Base-by-base conservation (phyloP, 1,140 invertebrate species). In the Scaptomyza graminum region DNA sequence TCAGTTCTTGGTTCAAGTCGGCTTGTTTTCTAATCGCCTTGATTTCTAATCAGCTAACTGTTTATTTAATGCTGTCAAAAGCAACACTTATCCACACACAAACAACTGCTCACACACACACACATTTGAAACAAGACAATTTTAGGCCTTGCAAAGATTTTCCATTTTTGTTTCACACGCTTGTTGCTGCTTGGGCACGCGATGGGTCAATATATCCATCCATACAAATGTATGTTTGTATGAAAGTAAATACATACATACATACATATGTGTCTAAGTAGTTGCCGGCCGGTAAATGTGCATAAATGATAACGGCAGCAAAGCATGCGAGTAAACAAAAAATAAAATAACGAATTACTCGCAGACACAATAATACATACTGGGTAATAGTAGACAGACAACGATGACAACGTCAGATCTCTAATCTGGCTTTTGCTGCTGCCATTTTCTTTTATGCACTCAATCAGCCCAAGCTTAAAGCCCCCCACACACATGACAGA, bases 301-400 rank as follows among this genome's bases (percentile, higher is more conserved):
- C 74, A 25, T 54, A 63, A 74, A 74, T 78, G 82, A 85, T 87
- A 87, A 85, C 81, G 81, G 52, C 77, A 54, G 68, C 65, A 55
- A 70, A 77, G 63, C 81, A 85, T 85, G 81, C 82, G 44, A 87
- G 59, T 62, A 59, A 74, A 70, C 59, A 79, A 81, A 81, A 84
- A 75, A 13, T 15, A 37, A 25, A 15, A 31, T 11, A 47, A 59
- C 54, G 54, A 34, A 39, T 47, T 56, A 57, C 47, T 56, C 46
- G 60, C 41, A 67, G 69, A 22, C 28, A 72, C 74, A 78, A 78
- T 71, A 74, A 82, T 71, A 81, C n/a, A n/a, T n/a, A n/a, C n/a
- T n/a, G n/a, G 77, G 64, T 69, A 7, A 31, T 31, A 66, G 57
- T 41, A 12, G 44, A 52, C 69, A 61, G 47, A 65, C 34, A 62